Evolutionary conservation across 53 echinoderm and acorn worm genomes (phyloP).

Genomic region (Actinopyga echinites): DNA sequence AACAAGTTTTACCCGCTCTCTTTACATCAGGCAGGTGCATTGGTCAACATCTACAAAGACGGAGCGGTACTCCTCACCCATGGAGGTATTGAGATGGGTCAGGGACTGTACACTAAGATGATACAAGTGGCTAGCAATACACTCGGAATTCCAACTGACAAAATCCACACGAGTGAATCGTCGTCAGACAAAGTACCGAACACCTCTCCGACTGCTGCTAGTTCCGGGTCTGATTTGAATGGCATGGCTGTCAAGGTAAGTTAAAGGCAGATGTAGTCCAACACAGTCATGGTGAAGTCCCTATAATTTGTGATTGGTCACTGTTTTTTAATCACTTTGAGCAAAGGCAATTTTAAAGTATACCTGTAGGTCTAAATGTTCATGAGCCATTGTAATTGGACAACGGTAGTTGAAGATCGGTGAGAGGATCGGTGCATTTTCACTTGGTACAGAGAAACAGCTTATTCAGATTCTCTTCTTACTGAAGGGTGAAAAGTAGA

Average conservation of each 20-base stretch:
- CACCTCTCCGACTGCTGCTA: conserved; percentile 70
- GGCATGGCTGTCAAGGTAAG: conserved; percentile 83
- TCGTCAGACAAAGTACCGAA: conserved; percentile 82
- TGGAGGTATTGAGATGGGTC: conserved; percentile 91
- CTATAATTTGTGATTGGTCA: no score
- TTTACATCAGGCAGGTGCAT: conserved; percentile 70
- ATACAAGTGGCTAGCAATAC: conserved; percentile 81
- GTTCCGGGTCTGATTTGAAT: conserved; percentile 79
- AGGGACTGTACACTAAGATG: conserved; percentile 94
- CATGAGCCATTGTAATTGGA: no score
- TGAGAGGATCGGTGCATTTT: no score
- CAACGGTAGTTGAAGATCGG: no score
- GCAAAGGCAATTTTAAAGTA: no score
- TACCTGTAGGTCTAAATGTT: no score
- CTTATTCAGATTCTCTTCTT: no score
- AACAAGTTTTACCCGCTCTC: background rate
- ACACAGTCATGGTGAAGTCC: no score
- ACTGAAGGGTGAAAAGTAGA: no score
- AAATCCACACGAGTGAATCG: conserved; percentile 76
- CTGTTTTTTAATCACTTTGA: no score
- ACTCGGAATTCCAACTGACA: conserved; percentile 58
- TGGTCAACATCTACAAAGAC: conserved; percentile 81
- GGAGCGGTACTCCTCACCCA: conserved; percentile 83
- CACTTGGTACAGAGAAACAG: no score
- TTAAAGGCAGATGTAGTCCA: no score